Percentiles rank a stretch among this genome's conserved stretches.
Evolutionary conservation across 1,140 invertebrate genomes (phyloP).

Genomic region (Calephelis virginiensis): DNA sequence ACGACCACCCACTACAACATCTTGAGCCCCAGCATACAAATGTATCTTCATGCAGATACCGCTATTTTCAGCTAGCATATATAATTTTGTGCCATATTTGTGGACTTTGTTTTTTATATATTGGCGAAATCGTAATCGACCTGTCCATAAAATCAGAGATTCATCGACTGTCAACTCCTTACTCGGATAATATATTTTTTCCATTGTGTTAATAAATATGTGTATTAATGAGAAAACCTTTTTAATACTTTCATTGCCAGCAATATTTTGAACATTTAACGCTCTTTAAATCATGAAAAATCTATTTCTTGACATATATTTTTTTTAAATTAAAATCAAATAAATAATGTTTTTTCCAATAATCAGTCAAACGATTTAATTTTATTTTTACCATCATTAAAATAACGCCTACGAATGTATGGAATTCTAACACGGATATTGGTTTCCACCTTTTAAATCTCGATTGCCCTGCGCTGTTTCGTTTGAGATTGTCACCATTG

Average conservation of each 20-base stretch:
- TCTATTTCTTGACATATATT: conserved; percentile 18
- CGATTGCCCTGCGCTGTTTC: conserved; percentile 12
- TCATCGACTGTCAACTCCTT: conserved; percentile 6
- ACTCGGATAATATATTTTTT: conserved; percentile 1
- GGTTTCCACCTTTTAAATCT: conserved; percentile 12
- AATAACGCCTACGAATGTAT: conserved; percentile 20
- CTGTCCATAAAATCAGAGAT: conserved; percentile 10
- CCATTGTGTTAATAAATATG: conserved; percentile 6
- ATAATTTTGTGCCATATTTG: conserved; percentile 13
- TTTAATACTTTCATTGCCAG: conserved; percentile 4
- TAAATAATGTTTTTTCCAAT: conserved; percentile 22
- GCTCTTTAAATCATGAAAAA: conserved; percentile 17
- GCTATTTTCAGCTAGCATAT: neutral
- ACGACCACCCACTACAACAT: neutral
- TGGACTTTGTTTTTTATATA: conserved; percentile 13
- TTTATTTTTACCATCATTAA: conserved; percentile 21
- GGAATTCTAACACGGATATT: conserved; percentile 18
- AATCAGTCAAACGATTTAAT: conserved; percentile 15
- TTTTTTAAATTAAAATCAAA: conserved; percentile 9
- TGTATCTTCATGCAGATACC: neutral
- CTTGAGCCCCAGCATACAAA: neutral
- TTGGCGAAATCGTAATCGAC: conserved; percentile 5
- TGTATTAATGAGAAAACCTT: conserved; percentile 4
- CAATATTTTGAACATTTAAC: neutral
- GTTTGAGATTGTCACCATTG: conserved; percentile 10